phyloP scores from a whole-genome alignment of 1,140 invertebrate species.

The Branchinecta lynchi region DNA sequence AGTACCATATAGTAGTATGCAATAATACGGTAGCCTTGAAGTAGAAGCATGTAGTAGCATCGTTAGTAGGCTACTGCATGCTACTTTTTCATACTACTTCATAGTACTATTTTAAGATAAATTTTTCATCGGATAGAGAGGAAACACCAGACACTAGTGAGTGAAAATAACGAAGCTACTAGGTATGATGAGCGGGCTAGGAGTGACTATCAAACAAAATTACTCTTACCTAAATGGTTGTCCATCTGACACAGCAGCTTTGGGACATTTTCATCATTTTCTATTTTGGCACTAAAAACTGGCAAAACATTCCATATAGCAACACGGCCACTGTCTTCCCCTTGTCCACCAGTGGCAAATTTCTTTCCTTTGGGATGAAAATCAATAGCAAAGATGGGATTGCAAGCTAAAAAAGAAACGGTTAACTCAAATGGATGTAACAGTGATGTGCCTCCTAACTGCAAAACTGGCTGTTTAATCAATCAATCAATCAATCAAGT shows the following conservation, averaged over 20 bases:
- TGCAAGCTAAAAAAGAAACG: constrained; percentile 43
- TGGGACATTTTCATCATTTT: constrained; percentile 61
- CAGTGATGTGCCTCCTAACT: constrained; percentile 18
- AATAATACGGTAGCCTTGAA: too few species aligned
- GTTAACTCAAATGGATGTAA: background rate
- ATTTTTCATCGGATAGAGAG: too few species aligned
- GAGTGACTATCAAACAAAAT: constrained; percentile 15
- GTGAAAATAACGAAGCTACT: too few species aligned
- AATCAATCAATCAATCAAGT: constrained; percentile 9
- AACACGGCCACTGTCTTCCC: constrained; percentile 63
- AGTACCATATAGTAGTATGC: too few species aligned
- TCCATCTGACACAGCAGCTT: constrained; percentile 93
- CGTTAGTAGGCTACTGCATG: too few species aligned
- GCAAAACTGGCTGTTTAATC: constrained; percentile 12
- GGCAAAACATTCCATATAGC: constrained; percentile 91
- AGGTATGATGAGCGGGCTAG: background rate
- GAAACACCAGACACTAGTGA: too few species aligned
- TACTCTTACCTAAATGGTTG: constrained; percentile 59
- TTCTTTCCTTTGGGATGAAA: constrained; percentile 86
- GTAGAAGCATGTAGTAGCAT: too few species aligned
- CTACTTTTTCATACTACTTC: too few species aligned
- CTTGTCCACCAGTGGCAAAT: constrained; percentile 87
- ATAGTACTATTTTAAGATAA: too few species aligned
- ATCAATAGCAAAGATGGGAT: constrained; percentile 91
- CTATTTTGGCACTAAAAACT: constrained; percentile 53